Evolutionary conservation across 2,113 vertebrate species (phyloP), one percentile per base, ranked within the genome.

Genomic region (Bubalus kerabau): DNA sequence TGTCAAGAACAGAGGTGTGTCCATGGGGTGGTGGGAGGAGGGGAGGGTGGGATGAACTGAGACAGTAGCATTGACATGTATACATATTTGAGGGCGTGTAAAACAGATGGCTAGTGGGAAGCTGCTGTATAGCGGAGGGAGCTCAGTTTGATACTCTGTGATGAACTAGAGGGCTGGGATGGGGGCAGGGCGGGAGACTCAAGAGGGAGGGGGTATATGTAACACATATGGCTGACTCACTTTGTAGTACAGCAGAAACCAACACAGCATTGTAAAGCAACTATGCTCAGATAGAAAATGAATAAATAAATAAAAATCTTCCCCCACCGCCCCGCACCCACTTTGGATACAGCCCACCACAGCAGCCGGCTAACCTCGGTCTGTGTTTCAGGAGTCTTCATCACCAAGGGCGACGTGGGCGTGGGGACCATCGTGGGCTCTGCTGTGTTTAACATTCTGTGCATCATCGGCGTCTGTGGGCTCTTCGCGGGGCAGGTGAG

Each of bases 351-450:
- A 67, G 2, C 26, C 19, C 2, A 43, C 78, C 23, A 0, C 16
- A 19, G 14, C 2, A 86, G 23, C 16, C 21, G 24, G 21, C 59
- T 94, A 76, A 95, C n/a, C 23, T 93, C 43, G 57, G 76, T 95
- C 92, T 98, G 30, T 98, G 97, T 98, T 98, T 30, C 99, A 99
- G 99, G 99, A 48, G 99, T 99, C 97, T 99, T 99, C 98, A 99
- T 99, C 98, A 99, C 99, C 78, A 99, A 99, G 98, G 99, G 99
- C 21, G 99, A 99, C 0, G 99, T 99, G 8, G 99, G 99, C 3
- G 99, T 99, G 43, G 99, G 99, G 90, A 99, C 99, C 97, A 99
- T 99, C 3, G 99, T 99, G 90, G 99, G 99, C 98, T 99, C 99
- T 0, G 99, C 99, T 0, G 99, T 99, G 76, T 99, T 99, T 98